Percentiles rank a stretch among this genome's conserved stretches.
Conservation (phyloP, 1,140 invertebrate species). For the Philopotamus ludificatus region DNA sequence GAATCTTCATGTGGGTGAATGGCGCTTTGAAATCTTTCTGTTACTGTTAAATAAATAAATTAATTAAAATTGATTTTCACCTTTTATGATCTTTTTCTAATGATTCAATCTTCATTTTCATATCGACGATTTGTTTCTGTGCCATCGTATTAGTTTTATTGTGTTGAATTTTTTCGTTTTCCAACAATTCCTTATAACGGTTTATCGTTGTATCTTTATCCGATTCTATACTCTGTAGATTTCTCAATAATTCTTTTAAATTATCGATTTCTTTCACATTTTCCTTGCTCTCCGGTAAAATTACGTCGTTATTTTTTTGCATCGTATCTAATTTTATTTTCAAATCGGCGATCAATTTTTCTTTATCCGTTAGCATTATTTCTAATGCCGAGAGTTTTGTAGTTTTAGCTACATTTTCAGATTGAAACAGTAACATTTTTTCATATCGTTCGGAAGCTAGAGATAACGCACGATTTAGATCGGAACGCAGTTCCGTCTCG, state of each 20-base stretch:
- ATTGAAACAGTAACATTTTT: slow-evolving; percentile 43
- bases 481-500: slow-evolving; percentile 22
- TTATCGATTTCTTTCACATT: slow-evolving; percentile 38
- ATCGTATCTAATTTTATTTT: slow-evolving; percentile 42
- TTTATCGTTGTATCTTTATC: slow-evolving; percentile 48
- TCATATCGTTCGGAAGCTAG: slow-evolving; percentile 41
- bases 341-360: slow-evolving; percentile 43
- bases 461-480: slow-evolving; percentile 42
- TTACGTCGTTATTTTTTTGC: slow-evolving; percentile 23
- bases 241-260: slow-evolving; percentile 43
- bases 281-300: slow-evolving; percentile 41
- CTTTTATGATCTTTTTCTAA: slow-evolving; percentile 48
- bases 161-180: slow-evolving; percentile 49
- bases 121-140: slow-evolving; percentile 44
- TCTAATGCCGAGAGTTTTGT: slow-evolving; percentile 43
- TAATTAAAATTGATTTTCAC: too few species aligned
- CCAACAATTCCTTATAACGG: slow-evolving; percentile 51
- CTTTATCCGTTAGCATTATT: slow-evolving; percentile 44
- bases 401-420: slow-evolving; percentile 43
- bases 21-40: too few species aligned
- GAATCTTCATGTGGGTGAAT: too few species aligned
- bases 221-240: slow-evolving; percentile 48
- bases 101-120: slow-evolving; percentile 46
- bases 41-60: too few species aligned
- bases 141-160: slow-evolving; percentile 41